A percentile compares a stretch with the other conserved stretches of the same genome.
These are phyloP conservation scores for Azorinus chamasolen DNA, from an alignment of 2,888 invertebrate genomes.

Conservation along the genomic window DNA sequence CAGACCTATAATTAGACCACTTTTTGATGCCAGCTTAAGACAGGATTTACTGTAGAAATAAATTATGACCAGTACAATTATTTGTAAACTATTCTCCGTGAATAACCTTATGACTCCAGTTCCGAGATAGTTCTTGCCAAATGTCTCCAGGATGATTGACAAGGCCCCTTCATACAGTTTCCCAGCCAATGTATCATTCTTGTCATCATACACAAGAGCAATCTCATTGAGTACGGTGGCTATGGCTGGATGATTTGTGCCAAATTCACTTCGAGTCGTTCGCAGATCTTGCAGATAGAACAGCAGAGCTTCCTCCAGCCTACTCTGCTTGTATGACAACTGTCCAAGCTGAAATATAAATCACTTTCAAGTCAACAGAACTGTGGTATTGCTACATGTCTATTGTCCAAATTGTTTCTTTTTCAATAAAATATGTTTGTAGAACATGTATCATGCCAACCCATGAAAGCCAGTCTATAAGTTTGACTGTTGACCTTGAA, in stretches of 20 bases:
- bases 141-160: conserved; percentile 69
- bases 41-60: too few relatives aligned
- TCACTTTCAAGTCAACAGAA: too few relatives aligned
- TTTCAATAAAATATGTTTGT: too few relatives aligned
- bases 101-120: conserved; percentile 74
- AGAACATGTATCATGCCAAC: too few relatives aligned
- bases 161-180: conserved; percentile 75
- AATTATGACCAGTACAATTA: too few relatives aligned
- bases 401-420: too few relatives aligned
- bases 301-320: conserved; percentile 74
- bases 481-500: too few relatives aligned
- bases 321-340: conserved; percentile 74
- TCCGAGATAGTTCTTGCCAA: conserved; percentile 73
- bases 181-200: conserved; percentile 67
- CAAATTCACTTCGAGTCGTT: conserved; percentile 75
- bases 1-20: too few relatives aligned
- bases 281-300: conserved; percentile 77
- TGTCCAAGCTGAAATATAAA: conserved; percentile 71
- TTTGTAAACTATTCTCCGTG: too few relatives aligned
- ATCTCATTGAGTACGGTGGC: conserved; percentile 75
- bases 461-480: too few relatives aligned
- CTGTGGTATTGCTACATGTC: too few relatives aligned
- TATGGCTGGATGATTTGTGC: conserved; percentile 72
- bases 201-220: conserved; percentile 77
- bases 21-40: too few relatives aligned